These are phyloP conservation scores for Acleris sparsana DNA, from an alignment of 2,888 invertebrate species.

Conservation along the genomic window DNA sequence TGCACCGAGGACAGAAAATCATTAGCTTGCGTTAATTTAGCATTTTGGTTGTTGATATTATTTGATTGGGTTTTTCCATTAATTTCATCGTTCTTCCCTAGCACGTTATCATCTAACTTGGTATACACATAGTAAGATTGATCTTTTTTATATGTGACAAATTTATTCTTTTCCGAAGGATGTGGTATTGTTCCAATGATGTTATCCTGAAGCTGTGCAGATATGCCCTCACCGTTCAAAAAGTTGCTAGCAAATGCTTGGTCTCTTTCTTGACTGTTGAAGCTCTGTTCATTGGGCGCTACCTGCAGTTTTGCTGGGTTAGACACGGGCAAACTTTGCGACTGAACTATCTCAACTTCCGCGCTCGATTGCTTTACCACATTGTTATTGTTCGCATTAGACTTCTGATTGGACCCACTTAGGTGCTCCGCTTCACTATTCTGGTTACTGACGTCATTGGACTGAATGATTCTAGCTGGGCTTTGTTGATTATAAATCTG, in stretches of 20 bases:
- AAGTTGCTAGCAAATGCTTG: slow-evolving; percentile 51
- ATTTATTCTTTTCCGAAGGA: slow-evolving; percentile 66
- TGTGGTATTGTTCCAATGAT: slow-evolving; percentile 72
- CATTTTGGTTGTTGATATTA: slow-evolving; percentile 41
- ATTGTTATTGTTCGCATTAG: slow-evolving; percentile 41
- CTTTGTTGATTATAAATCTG: slow-evolving; percentile 65
- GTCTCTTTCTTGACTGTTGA: slow-evolving; percentile 55
- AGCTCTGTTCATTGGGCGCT: slow-evolving; percentile 51
- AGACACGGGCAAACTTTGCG: slow-evolving; percentile 51
- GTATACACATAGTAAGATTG: slow-evolving; percentile 71
- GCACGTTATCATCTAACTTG: slow-evolving; percentile 55
- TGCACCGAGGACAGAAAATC: slow-evolving; percentile 57
- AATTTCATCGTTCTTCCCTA: slow-evolving; percentile 43
- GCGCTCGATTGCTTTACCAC: slow-evolving; percentile 47
- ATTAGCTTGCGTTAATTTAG: slow-evolving; percentile 44
- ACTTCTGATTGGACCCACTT: slow-evolving; percentile 44
- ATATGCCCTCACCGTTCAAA: slow-evolving; percentile 63
- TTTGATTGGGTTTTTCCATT: slow-evolving; percentile 42
- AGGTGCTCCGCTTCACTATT: slow-evolving; percentile 43
- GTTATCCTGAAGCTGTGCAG: slow-evolving; percentile 72
- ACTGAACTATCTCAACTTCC: slow-evolving; percentile 64
- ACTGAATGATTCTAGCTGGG: slow-evolving; percentile 47
- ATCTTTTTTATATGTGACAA: slow-evolving; percentile 72
- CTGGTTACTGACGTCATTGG: slow-evolving; percentile 43
- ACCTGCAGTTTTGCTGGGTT: slow-evolving; percentile 56